phyloP scores from a whole-genome alignment of 23 tunicate species.

The Oikopleura albicans region DNA sequence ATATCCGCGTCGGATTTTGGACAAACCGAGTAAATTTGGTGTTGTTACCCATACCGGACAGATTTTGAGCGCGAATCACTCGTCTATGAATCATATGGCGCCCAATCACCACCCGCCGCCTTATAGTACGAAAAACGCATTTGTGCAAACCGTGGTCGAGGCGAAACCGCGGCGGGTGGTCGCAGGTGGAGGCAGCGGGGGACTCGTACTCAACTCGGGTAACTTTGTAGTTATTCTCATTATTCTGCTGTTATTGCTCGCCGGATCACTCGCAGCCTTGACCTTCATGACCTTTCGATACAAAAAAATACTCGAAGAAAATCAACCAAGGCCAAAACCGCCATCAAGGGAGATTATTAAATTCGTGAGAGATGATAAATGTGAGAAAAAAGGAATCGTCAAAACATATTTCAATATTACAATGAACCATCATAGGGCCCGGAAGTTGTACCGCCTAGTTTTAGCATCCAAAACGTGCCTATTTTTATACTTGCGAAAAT shows the following conservation, averaged over 20 bases:
- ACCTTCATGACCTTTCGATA: conserved; percentile 13
- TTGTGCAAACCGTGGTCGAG: background rate
- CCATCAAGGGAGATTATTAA: background rate
- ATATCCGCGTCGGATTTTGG: background rate
- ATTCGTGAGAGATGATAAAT: background rate
- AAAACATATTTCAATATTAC: too few species aligned
- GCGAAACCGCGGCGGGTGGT: background rate
- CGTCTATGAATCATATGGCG: background rate
- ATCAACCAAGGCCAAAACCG: background rate
- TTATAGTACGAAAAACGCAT: background rate
- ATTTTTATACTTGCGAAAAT: too few species aligned
- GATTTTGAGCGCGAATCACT: background rate
- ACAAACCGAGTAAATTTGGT: background rate
- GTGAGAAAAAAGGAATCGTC: conserved; percentile 2
- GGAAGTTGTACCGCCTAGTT: too few species aligned
- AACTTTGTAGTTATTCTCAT: conserved; percentile 5
- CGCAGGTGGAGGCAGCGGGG: background rate
- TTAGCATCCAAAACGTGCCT: too few species aligned
- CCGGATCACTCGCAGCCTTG: background rate
- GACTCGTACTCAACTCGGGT: background rate
- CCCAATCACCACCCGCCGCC: background rate
- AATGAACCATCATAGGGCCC: too few species aligned
- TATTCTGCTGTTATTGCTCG: background rate
- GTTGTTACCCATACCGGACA: background rate
- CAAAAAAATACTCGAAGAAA: background rate